These are phyloP conservation scores for Graphium colonna DNA, from an alignment of 2,888 invertebrate species.

Conservation along the genomic window DNA sequence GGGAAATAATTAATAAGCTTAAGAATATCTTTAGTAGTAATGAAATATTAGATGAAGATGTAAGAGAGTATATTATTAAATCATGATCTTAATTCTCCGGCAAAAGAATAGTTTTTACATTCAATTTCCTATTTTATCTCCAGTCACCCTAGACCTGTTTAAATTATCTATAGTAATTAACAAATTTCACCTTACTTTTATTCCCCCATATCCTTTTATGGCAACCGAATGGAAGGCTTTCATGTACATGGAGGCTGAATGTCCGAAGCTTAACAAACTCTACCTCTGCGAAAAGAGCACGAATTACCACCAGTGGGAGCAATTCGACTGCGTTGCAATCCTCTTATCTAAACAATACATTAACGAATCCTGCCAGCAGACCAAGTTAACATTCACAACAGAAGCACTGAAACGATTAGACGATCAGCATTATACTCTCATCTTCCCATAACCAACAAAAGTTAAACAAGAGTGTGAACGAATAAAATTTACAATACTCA, in stretches of 20 bases:
- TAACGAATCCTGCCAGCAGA: background rate
- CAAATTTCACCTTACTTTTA: constrained; percentile 3
- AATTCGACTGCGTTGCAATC: background rate
- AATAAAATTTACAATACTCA: background rate
- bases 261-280: background rate
- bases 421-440: too few species aligned
- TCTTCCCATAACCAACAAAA: background rate
- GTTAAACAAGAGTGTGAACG: background rate
- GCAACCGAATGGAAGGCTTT: constrained; percentile 20
- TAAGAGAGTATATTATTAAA: background rate
- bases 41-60: background rate
- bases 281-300: background rate
- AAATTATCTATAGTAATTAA: background rate
- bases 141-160: background rate
- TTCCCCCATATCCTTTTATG: constrained; percentile 17
- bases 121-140: background rate
- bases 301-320: background rate
- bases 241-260: constrained; percentile 15
- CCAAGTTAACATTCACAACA: background rate
- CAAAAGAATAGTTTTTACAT: background rate
- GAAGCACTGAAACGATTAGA: too few species aligned
- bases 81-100: background rate
- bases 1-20: too few species aligned
- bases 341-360: too few species aligned
- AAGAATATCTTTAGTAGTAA: background rate